phyloP scores from a whole-genome alignment of 2,797 vertebrate genomes.

The Brachymystax lenok region DNA sequence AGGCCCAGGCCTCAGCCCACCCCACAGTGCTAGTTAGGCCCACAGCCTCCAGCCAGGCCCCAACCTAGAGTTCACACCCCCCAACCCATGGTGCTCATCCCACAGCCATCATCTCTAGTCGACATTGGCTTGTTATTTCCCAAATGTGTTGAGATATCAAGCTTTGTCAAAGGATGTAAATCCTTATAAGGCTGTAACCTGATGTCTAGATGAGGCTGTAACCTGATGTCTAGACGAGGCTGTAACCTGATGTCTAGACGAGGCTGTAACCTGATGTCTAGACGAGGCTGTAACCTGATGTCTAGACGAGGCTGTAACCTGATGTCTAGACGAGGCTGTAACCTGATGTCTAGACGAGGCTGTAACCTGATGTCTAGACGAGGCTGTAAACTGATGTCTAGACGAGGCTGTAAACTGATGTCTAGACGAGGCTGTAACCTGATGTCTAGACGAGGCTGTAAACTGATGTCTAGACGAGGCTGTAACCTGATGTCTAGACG shows the following conservation, averaged over 20 bases:
- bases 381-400: too few relatives aligned
- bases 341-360: too few relatives aligned
- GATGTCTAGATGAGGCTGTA: not conserved
- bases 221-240: too few relatives aligned
- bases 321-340: too few relatives aligned
- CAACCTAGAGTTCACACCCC: not conserved
- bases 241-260: too few relatives aligned
- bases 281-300: not conserved
- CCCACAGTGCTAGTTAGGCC: not conserved
- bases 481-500: too few relatives aligned
- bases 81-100: not conserved
- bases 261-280: too few relatives aligned
- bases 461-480: too few relatives aligned
- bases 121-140: not conserved
- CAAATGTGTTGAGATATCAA: constrained; percentile 36
- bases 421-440: too few relatives aligned
- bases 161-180: constrained; percentile 35
- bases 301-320: not conserved
- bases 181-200: not conserved
- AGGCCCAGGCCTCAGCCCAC: not conserved
- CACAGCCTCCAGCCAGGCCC: not conserved
- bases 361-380: too few relatives aligned
- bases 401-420: too few relatives aligned
- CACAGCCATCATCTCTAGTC: not conserved
- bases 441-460: too few relatives aligned